phyloP scores from a whole-genome alignment of 1,140 invertebrate genomes.

The Leptinotarsa texana region DNA sequence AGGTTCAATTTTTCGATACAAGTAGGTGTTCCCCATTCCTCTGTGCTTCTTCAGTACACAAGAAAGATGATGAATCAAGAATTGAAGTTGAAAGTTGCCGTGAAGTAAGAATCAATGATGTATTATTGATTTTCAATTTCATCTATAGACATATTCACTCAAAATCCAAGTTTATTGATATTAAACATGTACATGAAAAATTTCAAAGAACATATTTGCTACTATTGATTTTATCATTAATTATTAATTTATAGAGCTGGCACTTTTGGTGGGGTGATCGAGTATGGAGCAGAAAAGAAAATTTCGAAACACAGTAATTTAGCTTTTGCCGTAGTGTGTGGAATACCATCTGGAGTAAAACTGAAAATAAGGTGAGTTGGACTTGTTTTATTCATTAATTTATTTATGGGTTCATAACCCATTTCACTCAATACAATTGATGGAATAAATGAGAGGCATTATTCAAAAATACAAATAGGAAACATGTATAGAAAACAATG shows the following conservation, averaged over 20 bases:
- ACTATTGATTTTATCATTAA: background rate
- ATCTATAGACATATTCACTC: too few species aligned
- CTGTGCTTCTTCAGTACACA: constrained; percentile 73
- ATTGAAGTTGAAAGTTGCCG: constrained; percentile 71
- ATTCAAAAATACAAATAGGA: too few species aligned
- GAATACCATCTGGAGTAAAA: constrained; percentile 83
- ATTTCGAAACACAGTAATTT: constrained; percentile 88
- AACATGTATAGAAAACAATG: too few species aligned
- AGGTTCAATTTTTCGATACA: constrained; percentile 71
- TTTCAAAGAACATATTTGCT: too few species aligned
- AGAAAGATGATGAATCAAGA: constrained; percentile 78
- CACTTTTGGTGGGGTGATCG: constrained; percentile 81
- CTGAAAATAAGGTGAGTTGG: constrained; percentile 79
- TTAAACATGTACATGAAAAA: too few species aligned
- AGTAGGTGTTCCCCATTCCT: constrained; percentile 82
- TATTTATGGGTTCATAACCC: too few species aligned
- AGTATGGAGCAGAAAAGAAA: constrained; percentile 92
- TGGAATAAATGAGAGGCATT: too few species aligned
- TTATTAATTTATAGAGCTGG: constrained; percentile 68
- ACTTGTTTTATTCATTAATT: too few species aligned
- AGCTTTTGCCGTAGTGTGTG: constrained; percentile 80
- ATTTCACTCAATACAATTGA: too few species aligned
- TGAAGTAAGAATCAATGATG: constrained; percentile 69
- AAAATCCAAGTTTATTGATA: too few species aligned
- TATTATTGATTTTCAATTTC: too few species aligned